A percentile compares a stretch with the other conserved stretches of the same genome.
Conservation (phyloP, 2,797 vertebrate species). For the Pseudomugil tenellus region DNA sequence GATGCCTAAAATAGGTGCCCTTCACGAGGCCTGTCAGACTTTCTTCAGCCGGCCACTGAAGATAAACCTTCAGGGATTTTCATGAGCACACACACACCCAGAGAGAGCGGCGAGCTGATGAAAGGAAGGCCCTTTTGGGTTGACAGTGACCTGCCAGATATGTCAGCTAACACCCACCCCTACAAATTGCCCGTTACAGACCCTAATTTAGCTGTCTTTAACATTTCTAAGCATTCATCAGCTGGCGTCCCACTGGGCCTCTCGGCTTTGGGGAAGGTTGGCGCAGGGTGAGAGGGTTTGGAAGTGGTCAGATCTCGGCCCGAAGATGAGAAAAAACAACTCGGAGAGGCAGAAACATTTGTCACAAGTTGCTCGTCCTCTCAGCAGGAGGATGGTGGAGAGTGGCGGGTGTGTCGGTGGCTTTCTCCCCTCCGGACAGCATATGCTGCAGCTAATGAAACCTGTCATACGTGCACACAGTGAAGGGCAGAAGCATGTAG, state of each 20-base stretch:
- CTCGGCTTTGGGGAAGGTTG: slow-evolving; percentile 39
- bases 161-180: slow-evolving; percentile 45
- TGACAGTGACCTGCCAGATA: slow-evolving; percentile 52
- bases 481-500: slow-evolving; percentile 15
- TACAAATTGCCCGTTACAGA: slow-evolving; percentile 62
- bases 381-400: slow-evolving; percentile 2
- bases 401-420: slow-evolving; percentile 27
- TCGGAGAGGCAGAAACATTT: slow-evolving; percentile 10
- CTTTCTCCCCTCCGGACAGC: slow-evolving; percentile 35
- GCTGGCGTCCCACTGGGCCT: slow-evolving; percentile 11
- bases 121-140: slow-evolving; percentile 40
- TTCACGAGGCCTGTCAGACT: slow-evolving; percentile 23
- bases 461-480: neutral
- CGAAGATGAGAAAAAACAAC: slow-evolving; percentile 6
- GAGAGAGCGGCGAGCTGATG: slow-evolving; percentile 39
- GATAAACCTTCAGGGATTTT: slow-evolving; percentile 47
- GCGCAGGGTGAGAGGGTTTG: slow-evolving; percentile 11
- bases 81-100: slow-evolving; percentile 23
- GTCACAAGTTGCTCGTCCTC: slow-evolving; percentile 33
- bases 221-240: slow-evolving; percentile 49
- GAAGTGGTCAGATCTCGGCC: slow-evolving; percentile 16
- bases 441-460: slow-evolving; percentile 35
- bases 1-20: slow-evolving; percentile 1
- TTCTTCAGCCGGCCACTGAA: slow-evolving; percentile 9
- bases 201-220: slow-evolving; percentile 70